Percentiles rank a stretch among this genome's conserved stretches.
Evolutionary conservation across 2,888 invertebrate genomes (phyloP).

Genomic region (Xestia xanthographa): DNA sequence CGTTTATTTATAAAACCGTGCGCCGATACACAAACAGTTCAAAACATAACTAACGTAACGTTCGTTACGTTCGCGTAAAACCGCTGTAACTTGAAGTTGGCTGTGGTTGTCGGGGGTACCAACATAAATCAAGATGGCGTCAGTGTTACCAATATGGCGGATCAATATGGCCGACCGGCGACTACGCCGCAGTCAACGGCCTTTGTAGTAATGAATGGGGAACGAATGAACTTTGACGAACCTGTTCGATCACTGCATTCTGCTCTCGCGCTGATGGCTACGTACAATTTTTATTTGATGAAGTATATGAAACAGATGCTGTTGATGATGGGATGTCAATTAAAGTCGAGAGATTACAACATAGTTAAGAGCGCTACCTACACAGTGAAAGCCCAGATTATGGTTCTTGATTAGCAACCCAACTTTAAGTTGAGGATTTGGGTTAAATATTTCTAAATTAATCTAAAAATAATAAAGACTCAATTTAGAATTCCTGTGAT

Average conservation of each 20-base stretch:
- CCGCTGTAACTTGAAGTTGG: constrained; percentile 82
- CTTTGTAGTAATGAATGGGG: constrained; percentile 82
- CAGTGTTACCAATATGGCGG: constrained; percentile 61
- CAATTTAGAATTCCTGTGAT: neutral
- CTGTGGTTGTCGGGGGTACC: constrained; percentile 59
- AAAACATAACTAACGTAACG: constrained; percentile 87
- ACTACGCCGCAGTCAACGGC: constrained; percentile 79
- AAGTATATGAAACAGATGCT: constrained; percentile 14
- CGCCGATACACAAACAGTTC: constrained; percentile 75
- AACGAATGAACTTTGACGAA: constrained; percentile 79
- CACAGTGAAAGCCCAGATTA: neutral
- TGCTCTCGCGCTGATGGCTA: constrained; percentile 66
- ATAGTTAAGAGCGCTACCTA: neutral
- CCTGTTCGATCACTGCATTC: constrained; percentile 73
- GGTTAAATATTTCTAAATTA: neutral
- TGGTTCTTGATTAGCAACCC: neutral
- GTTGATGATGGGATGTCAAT: constrained; percentile 1
- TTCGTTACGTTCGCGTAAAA: constrained; percentile 84
- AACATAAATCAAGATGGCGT: constrained; percentile 62
- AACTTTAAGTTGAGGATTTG: neutral
- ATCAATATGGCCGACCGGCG: constrained; percentile 64
- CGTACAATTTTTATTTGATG: constrained; percentile 34
- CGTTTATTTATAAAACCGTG: constrained; percentile 65
- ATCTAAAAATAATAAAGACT: neutral
- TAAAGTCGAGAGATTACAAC: constrained; percentile 12